These are phyloP conservation scores for Microplitis deprimator DNA, from an alignment of 2,888 invertebrate genomes.

Conservation along the genomic window DNA sequence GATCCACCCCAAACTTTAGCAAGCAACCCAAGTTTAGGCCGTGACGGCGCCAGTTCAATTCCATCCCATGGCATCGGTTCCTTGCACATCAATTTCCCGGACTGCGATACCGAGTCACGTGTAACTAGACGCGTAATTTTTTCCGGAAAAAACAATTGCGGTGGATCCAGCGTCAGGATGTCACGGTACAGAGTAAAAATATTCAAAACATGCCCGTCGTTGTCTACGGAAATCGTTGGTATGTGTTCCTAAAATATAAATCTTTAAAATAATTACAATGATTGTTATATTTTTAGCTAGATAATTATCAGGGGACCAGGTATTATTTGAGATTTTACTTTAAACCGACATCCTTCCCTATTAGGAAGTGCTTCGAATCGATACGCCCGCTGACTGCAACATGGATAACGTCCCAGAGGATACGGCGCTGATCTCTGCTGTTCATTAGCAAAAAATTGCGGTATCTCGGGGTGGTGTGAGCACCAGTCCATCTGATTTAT, in stretches of 20 bases:
- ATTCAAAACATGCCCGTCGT: conserved; percentile 79
- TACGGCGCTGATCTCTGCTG: conserved; percentile 77
- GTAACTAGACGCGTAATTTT: conserved; percentile 78
- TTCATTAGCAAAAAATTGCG: conserved; percentile 83
- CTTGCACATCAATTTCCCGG: conserved; percentile 76
- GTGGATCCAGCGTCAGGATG: conserved; percentile 77
- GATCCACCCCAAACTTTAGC: conserved; percentile 69
- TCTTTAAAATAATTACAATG: neutral
- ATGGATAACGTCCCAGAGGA: conserved; percentile 85
- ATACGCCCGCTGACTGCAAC: conserved; percentile 90
- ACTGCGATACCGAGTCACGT: conserved; percentile 71
- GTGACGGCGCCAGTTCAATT: conserved; percentile 77
- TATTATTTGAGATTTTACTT: conserved; percentile 51
- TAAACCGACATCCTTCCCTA: conserved; percentile 73
- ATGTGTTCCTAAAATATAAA: conserved; percentile 77
- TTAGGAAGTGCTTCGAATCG: conserved; percentile 82
- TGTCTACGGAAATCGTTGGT: conserved; percentile 77
- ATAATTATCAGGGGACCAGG: too few species aligned
- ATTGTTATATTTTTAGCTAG: neutral
- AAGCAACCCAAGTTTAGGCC: conserved; percentile 77
- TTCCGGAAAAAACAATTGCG: conserved; percentile 80
- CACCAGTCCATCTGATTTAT: conserved; percentile 87
- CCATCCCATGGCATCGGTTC: conserved; percentile 84
- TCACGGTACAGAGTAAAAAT: conserved; percentile 76
- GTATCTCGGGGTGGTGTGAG: conserved; percentile 83